Conservation (phyloP, 2,113 vertebrate species). For the Lanius collurio region DNA sequence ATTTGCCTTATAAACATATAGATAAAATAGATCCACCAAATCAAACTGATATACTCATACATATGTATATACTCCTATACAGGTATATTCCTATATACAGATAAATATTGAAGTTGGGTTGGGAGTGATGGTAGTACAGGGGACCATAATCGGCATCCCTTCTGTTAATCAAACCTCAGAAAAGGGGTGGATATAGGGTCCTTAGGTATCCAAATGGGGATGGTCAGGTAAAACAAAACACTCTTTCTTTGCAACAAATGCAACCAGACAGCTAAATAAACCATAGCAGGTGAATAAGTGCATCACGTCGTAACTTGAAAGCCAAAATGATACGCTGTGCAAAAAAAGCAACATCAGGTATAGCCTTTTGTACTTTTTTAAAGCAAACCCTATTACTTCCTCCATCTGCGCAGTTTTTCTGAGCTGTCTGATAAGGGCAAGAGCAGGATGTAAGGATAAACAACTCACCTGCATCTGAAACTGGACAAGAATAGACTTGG, state of each 20-base stretch:
- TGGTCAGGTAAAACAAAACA: neutral
- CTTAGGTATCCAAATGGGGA: neutral
- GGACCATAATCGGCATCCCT: neutral
- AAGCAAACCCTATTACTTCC: neutral
- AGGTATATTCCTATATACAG: neutral
- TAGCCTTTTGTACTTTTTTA: neutral
- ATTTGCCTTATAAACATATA: neutral
- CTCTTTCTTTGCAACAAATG: neutral
- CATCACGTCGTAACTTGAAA: neutral
- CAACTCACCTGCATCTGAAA: neutral
- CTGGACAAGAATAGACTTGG: neutral
- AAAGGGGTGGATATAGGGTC: neutral
- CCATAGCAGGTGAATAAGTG: neutral
- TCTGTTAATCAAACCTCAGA: neutral
- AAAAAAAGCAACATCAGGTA: neutral
- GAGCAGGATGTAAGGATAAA: neutral
- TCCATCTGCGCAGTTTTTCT: neutral
- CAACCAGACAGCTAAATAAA: neutral
- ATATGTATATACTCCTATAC: neutral
- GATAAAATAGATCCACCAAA: neutral
- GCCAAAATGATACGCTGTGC: neutral
- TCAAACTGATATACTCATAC: neutral
- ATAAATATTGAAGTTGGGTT: neutral
- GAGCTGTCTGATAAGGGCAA: neutral
- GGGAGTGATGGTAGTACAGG: neutral